A percentile compares a stretch with the other conserved stretches of the same genome.
Conservation (phyloP, 2,797 vertebrate genomes). For the Danio kyathit region DNA sequence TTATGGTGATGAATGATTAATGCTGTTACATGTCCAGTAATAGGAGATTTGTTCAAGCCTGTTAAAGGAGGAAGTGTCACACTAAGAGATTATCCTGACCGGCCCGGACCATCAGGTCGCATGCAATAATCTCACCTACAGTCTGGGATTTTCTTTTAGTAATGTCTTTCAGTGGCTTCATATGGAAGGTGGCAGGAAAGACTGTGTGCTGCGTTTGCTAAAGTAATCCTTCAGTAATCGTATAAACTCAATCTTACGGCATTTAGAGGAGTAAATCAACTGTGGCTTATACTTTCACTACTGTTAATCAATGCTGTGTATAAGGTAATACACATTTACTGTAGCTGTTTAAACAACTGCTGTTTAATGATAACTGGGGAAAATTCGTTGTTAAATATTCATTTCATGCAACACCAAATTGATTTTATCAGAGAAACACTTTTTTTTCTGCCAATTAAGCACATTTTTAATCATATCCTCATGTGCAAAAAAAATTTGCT, state of each 20-base stretch:
- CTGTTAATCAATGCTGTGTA: not conserved
- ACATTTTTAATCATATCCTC: not conserved
- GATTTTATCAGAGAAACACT: not conserved
- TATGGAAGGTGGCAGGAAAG: not conserved
- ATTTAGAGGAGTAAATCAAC: not conserved
- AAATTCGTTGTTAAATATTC: not conserved
- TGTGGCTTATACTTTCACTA: not conserved
- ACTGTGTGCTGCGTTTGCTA: not conserved
- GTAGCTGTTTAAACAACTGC: not conserved
- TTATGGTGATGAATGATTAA: not conserved
- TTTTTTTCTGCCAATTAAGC: no score
- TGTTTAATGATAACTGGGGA: not conserved
- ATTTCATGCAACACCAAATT: not conserved
- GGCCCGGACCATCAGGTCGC: not conserved
- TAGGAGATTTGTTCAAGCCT: constrained; percentile 17
- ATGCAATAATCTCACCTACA: not conserved
- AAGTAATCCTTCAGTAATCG: not conserved
- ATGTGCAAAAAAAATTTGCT: not conserved
- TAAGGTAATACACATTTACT: not conserved
- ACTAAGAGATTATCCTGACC: constrained; percentile 6
- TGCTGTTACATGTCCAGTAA: not conserved
- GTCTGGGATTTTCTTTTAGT: not conserved
- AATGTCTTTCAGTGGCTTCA: not conserved
- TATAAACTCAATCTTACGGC: not conserved
- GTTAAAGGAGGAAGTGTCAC: constrained; percentile 24